phyloP scores from a whole-genome alignment of 2,113 vertebrate genomes.

The Lucifuga dentata region DNA sequence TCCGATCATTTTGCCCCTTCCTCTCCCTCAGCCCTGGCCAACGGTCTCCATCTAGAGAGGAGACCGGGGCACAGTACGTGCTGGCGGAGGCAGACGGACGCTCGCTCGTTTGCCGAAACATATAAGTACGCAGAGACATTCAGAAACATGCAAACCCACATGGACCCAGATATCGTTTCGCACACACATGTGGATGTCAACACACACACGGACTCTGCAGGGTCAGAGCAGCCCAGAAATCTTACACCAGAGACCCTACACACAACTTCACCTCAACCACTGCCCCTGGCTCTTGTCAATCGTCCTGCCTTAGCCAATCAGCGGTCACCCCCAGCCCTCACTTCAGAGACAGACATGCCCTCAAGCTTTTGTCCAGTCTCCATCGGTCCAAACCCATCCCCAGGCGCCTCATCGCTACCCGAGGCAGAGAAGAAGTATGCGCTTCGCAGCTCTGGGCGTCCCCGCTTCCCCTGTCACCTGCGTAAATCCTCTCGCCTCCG shows the following conservation, averaged over 20 bases:
- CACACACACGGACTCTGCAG: slow-evolving; percentile 52
- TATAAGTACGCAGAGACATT: slow-evolving; percentile 58
- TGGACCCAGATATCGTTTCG: slow-evolving; percentile 61
- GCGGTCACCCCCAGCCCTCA: slow-evolving; percentile 59
- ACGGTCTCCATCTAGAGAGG: slow-evolving; percentile 90
- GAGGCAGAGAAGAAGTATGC: slow-evolving; percentile 91
- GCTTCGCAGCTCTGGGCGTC: slow-evolving; percentile 93
- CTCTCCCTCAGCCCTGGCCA: slow-evolving; percentile 89
- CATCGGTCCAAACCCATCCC: slow-evolving; percentile 50
- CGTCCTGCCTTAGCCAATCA: slow-evolving; percentile 65
- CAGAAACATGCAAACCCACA: slow-evolving; percentile 76
- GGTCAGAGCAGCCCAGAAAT: slow-evolving; percentile 58
- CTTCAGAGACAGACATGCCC: slow-evolving; percentile 59
- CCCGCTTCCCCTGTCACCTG: slow-evolving; percentile 93
- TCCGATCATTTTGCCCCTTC: slow-evolving; percentile 90
- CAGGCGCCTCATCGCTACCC: slow-evolving; percentile 57
- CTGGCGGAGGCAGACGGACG: slow-evolving; percentile 67
- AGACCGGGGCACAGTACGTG: slow-evolving; percentile 77
- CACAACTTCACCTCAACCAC: slow-evolving; percentile 65
- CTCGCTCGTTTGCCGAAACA: slow-evolving; percentile 51
- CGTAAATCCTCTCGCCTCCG: slow-evolving; percentile 87
- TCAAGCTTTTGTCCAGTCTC: slow-evolving; percentile 62
- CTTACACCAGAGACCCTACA: slow-evolving; percentile 66
- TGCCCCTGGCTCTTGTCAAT: slow-evolving; percentile 69
- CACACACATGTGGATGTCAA: slow-evolving; percentile 59